Conservation (phyloP, 2,113 vertebrate species). For the Micromys minutus region DNA sequence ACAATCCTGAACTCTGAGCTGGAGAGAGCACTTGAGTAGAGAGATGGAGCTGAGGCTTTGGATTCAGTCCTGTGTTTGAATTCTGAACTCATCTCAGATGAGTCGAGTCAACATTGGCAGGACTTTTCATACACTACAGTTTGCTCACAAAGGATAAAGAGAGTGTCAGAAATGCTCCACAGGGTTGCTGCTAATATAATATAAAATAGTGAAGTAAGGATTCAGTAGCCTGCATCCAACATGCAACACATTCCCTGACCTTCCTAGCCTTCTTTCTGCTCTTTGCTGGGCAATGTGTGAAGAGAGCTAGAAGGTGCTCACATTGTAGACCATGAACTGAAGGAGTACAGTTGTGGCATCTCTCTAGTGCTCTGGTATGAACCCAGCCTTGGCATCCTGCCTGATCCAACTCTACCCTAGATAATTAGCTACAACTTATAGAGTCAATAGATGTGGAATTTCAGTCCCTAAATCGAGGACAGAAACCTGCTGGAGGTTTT, state of each 20-base stretch:
- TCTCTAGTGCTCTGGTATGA: background rate
- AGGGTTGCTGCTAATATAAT: background rate
- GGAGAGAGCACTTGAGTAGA: background rate
- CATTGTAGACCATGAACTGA: background rate
- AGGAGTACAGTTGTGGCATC: background rate
- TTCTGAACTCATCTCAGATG: background rate
- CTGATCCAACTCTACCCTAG: accelerated
- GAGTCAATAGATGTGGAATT: background rate
- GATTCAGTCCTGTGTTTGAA: background rate
- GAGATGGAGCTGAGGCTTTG: background rate
- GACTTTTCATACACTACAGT: background rate
- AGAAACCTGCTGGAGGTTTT: background rate
- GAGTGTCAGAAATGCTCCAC: background rate
- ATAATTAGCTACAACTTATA: background rate
- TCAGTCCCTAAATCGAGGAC: background rate
- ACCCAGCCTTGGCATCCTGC: background rate
- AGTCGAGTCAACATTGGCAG: background rate
- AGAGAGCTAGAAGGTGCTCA: background rate
- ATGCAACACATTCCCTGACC: background rate
- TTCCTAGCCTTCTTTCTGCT: accelerated
- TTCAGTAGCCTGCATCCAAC: background rate
- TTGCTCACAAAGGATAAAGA: conserved; percentile 5
- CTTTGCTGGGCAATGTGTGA: background rate
- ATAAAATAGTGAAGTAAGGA: background rate
- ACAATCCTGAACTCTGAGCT: background rate